Evolutionary conservation across 2,888 invertebrate genomes (phyloP).

Genomic region (Achlya flavicornis): DNA sequence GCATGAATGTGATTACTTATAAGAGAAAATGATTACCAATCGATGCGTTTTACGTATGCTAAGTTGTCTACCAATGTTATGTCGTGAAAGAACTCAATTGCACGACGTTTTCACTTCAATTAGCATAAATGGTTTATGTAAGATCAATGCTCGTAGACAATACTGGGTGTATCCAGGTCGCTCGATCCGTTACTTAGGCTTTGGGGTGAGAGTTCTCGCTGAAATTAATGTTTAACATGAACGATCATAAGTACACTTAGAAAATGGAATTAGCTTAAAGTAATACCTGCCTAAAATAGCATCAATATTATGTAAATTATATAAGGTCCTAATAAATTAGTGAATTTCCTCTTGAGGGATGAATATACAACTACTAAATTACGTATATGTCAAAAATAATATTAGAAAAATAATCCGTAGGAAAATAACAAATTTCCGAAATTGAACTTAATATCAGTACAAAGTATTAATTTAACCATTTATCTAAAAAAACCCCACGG

Average conservation of each 20-base stretch:
- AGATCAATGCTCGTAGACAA: slow-evolving; percentile 26
- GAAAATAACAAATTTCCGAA: no score
- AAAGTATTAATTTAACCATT: no score
- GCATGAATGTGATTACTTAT: not conserved
- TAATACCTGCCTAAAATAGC: no score
- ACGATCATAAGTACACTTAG: no score
- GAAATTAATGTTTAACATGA: slow-evolving; percentile 27
- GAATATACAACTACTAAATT: no score
- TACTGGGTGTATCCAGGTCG: slow-evolving; percentile 41
- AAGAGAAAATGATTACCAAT: slow-evolving; percentile 1
- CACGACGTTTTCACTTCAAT: slow-evolving; percentile 28
- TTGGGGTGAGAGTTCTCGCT: slow-evolving; percentile 17
- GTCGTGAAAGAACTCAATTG: slow-evolving; percentile 15
- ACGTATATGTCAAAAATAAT: no score
- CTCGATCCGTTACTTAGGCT: slow-evolving; percentile 47
- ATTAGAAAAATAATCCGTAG: no score
- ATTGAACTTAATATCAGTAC: no score
- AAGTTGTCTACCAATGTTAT: slow-evolving; percentile 15
- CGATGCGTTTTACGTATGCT: slow-evolving; percentile 21
- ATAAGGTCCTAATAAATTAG: no score
- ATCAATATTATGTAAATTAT: no score
- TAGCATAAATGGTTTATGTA: slow-evolving; percentile 28
- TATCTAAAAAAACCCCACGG: no score
- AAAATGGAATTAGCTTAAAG: slow-evolving; percentile 6
- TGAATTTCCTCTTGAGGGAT: no score